Base-by-base conservation (phyloP, 2,113 vertebrate genomes). In the Mormyrus lacerda region DNA sequence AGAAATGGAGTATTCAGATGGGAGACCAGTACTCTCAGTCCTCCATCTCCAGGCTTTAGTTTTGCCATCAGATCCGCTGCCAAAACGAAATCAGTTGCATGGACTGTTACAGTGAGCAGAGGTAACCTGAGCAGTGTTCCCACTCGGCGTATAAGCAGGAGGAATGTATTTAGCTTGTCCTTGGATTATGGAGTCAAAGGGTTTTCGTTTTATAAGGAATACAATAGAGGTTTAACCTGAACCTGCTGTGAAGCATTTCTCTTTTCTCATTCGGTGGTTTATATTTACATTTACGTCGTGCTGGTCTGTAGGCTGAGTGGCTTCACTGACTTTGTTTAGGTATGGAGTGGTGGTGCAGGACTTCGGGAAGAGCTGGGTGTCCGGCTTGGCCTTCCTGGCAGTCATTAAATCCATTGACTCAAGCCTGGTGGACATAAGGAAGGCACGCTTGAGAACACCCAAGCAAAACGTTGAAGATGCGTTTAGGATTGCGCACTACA, bases 401-500 rank as follows among this genome's bases (percentile, higher is more conserved):
- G 87, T 99, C 92, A 98, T 99, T 90, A 99, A 99, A 94, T 97
- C 98, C 91, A 98, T 99, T 58, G 97, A 99, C 91, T 93, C 95
- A 87, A 97, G 95, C 91, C 94, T 99, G 92, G 97, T 99, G 85
- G 97, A 99, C 93, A 98, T 99, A 96, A 97, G 97, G 92, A 96
- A 95, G 91, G 97, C 97, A 3, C 91, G 98, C 92, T 96, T 97
- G 89, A 96, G 97, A 91, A 94, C 95, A 0, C 89, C 96, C 73
- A 95, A 94, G 90, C 97, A 98, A 48, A 99, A 99, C 82, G 93
- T 99, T 0, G 97, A 99, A 92, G 97, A 98, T 83, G 97, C 98
- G 6, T 99, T 99, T 94, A 96, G 94, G 92, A 96, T 96, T 21
- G 98, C 98, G 0, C 97, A 97, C 24, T 96, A 95, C 24, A 96